phyloP scores from a whole-genome alignment of 2,113 vertebrate genomes.

The Gasterosteus nipponicus region DNA sequence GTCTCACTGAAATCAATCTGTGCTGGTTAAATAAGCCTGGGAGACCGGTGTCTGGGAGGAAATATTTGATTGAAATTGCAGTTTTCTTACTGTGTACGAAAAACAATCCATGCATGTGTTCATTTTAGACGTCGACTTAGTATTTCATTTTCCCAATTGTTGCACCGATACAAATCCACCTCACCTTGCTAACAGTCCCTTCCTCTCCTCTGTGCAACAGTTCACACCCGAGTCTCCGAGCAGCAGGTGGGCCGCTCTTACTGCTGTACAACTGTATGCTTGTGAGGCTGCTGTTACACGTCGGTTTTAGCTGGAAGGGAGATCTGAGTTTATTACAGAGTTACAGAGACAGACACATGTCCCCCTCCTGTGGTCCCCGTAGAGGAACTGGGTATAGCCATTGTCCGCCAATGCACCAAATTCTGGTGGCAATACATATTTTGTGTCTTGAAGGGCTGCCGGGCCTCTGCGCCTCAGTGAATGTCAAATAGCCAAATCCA shows the following conservation, averaged over 20 bases:
- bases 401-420: conserved; percentile 26
- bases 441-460: conserved; percentile 26
- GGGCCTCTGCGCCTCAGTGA: conserved; percentile 31
- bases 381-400: conserved; percentile 6
- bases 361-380: conserved; percentile 7
- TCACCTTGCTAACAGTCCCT: conserved; percentile 35
- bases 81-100: neutral
- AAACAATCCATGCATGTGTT: neutral
- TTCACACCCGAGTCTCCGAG: conserved; percentile 54
- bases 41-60: conserved; percentile 28
- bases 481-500: conserved; percentile 44
- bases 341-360: conserved; percentile 10
- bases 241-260: conserved; percentile 56
- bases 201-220: conserved; percentile 52
- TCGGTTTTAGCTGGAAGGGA: conserved; percentile 43
- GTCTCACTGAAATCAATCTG: conserved; percentile 58
- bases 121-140: neutral
- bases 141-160: conserved; percentile 27
- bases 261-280: conserved; percentile 40
- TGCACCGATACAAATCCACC: conserved; percentile 34
- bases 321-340: conserved; percentile 40
- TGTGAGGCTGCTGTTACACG: conserved; percentile 46
- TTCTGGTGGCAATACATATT: conserved; percentile 9
- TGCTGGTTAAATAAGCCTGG: conserved; percentile 41
- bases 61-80: neutral